These are phyloP conservation scores for Therioaphis trifolii DNA, from an alignment of 2,888 invertebrate genomes.

Conservation along the genomic window DNA sequence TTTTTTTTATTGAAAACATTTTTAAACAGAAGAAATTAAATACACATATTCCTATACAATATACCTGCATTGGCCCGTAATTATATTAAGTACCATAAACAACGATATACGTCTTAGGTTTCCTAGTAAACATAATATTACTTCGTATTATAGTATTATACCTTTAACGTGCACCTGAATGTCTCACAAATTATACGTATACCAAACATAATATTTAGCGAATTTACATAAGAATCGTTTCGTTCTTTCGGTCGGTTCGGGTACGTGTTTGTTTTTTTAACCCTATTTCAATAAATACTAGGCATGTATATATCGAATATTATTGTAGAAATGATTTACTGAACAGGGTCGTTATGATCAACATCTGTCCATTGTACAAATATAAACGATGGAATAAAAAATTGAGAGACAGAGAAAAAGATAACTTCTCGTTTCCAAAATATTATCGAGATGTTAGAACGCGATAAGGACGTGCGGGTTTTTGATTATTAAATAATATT, in stretches of 20 bases:
- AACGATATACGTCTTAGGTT: too few species aligned
- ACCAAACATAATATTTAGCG: conserved; percentile 13
- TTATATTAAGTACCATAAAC: too few species aligned
- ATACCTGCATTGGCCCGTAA: too few species aligned
- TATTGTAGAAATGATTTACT: conserved; percentile 54
- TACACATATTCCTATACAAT: too few species aligned
- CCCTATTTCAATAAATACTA: conserved; percentile 13
- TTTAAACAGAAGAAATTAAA: too few species aligned
- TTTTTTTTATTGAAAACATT: too few species aligned
- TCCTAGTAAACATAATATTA: too few species aligned
- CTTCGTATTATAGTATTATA: too few species aligned
- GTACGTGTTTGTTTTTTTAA: conserved; percentile 41
- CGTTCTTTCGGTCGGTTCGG: neutral
- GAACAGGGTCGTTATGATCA: conserved; percentile 47
- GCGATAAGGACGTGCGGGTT: conserved; percentile 61
- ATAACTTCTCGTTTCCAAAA: conserved; percentile 56
- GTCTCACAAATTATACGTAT: too few species aligned
- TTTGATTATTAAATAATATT: conserved; percentile 61
- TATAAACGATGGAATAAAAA: conserved; percentile 37
- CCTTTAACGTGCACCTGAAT: too few species aligned
- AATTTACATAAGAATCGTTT: conserved; percentile 21
- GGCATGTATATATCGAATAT: conserved; percentile 41
- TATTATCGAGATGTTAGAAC: conserved; percentile 56
- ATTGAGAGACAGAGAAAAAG: conserved; percentile 9
- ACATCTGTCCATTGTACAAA: conserved; percentile 31